A percentile compares a stretch with the other conserved stretches of the same genome.
Evolutionary conservation across 2,888 invertebrate genomes (phyloP).

Genomic region (Cryptus armator): DNA sequence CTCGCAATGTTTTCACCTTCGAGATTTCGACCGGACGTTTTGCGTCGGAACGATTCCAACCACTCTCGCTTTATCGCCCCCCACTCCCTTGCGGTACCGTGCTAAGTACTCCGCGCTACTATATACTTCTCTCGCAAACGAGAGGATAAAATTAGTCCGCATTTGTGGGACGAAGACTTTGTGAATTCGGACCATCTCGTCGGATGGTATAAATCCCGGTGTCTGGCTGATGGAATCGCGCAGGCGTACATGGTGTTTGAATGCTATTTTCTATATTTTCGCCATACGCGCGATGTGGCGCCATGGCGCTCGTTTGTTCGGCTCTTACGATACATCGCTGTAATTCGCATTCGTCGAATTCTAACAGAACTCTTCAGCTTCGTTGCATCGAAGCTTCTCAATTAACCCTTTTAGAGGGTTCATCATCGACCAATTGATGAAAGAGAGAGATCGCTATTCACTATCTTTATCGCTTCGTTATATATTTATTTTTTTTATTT

Average conservation of each 20-base stretch:
- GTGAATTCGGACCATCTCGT: constrained; percentile 30
- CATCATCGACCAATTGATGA: neutral
- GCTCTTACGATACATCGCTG: neutral
- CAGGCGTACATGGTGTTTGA: neutral
- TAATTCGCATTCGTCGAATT: constrained; percentile 3
- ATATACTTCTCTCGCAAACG: constrained; percentile 37
- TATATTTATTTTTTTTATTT: neutral
- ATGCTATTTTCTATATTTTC: constrained; percentile 9
- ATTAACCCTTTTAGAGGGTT: constrained; percentile 13
- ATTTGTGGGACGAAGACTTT: constrained; percentile 31
- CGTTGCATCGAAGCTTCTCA: constrained; percentile 1
- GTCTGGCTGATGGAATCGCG: neutral
- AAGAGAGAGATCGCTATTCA: neutral
- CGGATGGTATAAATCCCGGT: constrained; percentile 17
- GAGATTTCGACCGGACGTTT: constrained; percentile 4
- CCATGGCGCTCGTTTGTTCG: neutral
- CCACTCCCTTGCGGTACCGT: constrained; percentile 24
- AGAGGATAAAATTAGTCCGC: constrained; percentile 71
- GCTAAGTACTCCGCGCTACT: constrained; percentile 57
- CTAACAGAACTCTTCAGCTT: neutral
- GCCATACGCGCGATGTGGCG: neutral
- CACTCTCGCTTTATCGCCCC: constrained; percentile 57
- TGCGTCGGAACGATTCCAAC: constrained; percentile 40
- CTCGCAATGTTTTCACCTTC: neutral
- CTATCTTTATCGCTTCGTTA: neutral